Percentiles rank a stretch among this genome's conserved stretches.
Evolutionary conservation across 2,113 vertebrate species (phyloP).

Genomic region (Capreolus pygargus): DNA sequence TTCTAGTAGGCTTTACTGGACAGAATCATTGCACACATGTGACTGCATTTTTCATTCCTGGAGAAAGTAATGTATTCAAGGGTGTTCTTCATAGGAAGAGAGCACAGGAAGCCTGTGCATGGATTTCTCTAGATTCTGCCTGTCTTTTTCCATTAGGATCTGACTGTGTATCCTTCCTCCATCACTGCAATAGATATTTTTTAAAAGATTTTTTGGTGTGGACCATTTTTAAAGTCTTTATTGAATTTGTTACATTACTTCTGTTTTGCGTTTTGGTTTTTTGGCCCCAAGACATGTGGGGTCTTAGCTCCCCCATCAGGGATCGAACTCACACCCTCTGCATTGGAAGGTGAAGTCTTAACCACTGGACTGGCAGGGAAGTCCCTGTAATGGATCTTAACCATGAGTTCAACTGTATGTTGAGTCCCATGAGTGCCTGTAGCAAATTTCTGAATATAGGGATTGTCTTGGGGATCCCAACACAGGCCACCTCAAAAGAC

Average conservation of each 20-base stretch:
- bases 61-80: background rate
- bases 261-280: background rate
- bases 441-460: background rate
- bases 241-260: background rate
- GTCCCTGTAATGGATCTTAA: background rate
- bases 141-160: background rate
- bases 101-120: background rate
- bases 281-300: background rate
- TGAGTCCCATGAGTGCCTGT: background rate
- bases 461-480: background rate
- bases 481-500: background rate
- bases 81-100: background rate
- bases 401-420: background rate
- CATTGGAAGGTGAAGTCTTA: background rate
- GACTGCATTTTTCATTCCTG: background rate
- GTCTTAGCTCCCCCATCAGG: background rate
- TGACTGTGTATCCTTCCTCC: background rate
- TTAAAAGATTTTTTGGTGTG: background rate
- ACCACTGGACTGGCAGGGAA: background rate
- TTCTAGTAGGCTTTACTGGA: background rate
- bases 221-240: background rate
- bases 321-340: background rate
- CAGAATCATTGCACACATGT: background rate
- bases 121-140: background rate
- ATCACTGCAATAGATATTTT: background rate